phyloP scores from a whole-genome alignment of 2,888 invertebrate genomes.

The Cantharis rustica region DNA sequence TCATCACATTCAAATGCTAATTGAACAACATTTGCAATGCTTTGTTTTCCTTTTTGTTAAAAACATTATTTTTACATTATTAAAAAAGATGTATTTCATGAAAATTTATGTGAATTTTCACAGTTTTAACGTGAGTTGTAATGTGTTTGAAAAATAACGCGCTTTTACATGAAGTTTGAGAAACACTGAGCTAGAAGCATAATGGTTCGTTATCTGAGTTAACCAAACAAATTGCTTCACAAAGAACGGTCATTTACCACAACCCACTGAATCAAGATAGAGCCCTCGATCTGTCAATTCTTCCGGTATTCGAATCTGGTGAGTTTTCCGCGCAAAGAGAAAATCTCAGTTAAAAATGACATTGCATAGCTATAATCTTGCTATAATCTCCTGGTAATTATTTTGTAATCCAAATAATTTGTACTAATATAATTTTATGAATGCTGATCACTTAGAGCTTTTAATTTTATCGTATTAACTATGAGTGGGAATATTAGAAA shows the following conservation, averaged over 20 bases:
- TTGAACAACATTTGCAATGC: neutral
- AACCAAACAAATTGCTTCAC: neutral
- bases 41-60: neutral
- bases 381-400: neutral
- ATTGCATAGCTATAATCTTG: neutral
- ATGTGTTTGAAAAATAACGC: neutral
- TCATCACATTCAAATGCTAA: neutral
- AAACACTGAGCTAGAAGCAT: neutral
- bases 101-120: neutral
- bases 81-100: too few relatives aligned
- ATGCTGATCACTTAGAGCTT: neutral
- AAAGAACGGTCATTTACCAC: neutral
- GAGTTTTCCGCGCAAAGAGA: neutral
- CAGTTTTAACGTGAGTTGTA: neutral
- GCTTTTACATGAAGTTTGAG: neutral
- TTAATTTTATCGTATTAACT: constrained; percentile 4
- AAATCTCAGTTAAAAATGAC: neutral
- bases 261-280: neutral
- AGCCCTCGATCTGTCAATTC: neutral
- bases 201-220: neutral
- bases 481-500: neutral
- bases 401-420: neutral
- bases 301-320: neutral
- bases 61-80: neutral
- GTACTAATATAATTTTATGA: constrained; percentile 4